A percentile compares a stretch with the other conserved stretches of the same genome.
These are phyloP conservation scores for Mus minutoides DNA, from an alignment of 2,797 vertebrate genomes.

Conservation along the genomic window DNA sequence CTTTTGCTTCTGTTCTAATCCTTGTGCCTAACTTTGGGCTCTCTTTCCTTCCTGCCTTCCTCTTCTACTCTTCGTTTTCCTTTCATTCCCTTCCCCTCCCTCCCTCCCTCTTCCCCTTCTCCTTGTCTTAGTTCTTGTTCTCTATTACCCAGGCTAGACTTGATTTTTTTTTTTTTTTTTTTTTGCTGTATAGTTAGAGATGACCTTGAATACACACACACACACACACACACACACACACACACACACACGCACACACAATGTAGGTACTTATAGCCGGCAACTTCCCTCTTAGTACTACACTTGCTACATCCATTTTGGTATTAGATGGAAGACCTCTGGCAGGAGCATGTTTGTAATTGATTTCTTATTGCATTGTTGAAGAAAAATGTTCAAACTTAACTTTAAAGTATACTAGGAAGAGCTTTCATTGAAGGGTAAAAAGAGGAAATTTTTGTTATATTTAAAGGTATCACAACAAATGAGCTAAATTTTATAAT, in stretches of 20 bases:
- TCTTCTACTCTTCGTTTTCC: neutral
- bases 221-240: too few relatives aligned
- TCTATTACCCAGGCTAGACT: neutral
- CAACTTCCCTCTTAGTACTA: neutral
- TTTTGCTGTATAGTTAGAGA: neutral
- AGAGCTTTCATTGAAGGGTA: neutral
- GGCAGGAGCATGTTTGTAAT: neutral
- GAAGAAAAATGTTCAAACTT: neutral
- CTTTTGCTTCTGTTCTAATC: neutral
- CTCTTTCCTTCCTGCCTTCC: too few relatives aligned
- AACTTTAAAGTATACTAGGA: neutral
- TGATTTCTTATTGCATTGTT: conserved; percentile 12
- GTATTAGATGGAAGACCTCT: neutral
- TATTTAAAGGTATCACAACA: neutral
- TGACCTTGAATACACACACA: neutral
- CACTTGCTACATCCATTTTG: neutral
- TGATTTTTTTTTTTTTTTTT: neutral
- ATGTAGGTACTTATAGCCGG: neutral
- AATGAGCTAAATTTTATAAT: conserved; percentile 9
- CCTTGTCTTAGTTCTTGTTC: neutral
- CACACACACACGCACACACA: too few relatives aligned
- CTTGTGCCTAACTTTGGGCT: neutral
- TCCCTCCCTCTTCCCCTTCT: too few relatives aligned
- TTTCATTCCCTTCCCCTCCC: neutral
- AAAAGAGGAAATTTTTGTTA: neutral